Base-by-base conservation (phyloP, 2,113 vertebrate species). In the Xenus cinereus region DNA sequence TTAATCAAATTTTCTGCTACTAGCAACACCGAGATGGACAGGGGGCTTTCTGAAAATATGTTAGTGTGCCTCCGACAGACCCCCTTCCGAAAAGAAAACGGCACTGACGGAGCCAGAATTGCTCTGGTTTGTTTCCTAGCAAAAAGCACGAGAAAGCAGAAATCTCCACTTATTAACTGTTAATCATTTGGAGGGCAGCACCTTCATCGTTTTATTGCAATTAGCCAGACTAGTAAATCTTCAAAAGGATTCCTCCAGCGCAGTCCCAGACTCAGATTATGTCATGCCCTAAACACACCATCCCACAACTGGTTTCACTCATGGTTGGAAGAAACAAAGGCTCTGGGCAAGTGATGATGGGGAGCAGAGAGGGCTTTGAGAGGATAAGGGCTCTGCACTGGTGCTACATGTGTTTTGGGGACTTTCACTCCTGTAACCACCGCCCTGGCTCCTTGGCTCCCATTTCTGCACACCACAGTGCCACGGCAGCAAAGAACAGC, bases 231-330 rank as follows among this genome's bases (percentile, higher is more conserved):
- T 19, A 84, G 83, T 24, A 84, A 93, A 92, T 33, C 89, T 94
- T 93, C 84, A 94, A 89, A 91, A 91, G 88, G 87, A 91, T 94
- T 93, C 80, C 83, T 93, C 66, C 73, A 46, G 83, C 7, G 62
- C 73, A 95, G 81, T 66, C 79, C 90, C 95, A 88, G 93, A 37
- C 90, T 89, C n/a, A 18, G 77, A 95, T 96, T 91, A 95, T 97
- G 93, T 88, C 96, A 92, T 83, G 80, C 79, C 90, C 78, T 71
- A 69, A 95, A 80, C 87, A 68, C 88, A 92, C 50, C 60, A 69
- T 76, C 95, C 80, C 68, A 71, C 87, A 93, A 95, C 91, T 93
- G 95, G 35, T 96, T 97, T 95, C 93, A 87, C 69, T 96, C 97
- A 95, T 57, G 71, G 72, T 63, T 76, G 54, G 86, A 77, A 88